Evolutionary conservation across 2,113 vertebrate genomes (phyloP).

Genomic region (Pleuronectes platessa): DNA sequence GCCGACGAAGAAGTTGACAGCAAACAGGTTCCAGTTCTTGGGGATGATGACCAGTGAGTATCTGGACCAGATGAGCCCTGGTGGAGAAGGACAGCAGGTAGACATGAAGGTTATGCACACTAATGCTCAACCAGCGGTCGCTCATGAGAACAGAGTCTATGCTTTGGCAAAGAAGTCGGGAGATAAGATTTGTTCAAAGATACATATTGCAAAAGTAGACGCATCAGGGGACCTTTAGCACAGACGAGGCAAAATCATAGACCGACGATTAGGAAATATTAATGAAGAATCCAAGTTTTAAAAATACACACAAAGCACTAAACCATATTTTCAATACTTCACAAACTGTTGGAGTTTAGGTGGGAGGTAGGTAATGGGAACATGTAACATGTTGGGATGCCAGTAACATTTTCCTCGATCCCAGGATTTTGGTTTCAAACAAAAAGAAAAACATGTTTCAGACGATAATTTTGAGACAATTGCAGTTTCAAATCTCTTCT

Average conservation of each 20-base stretch:
- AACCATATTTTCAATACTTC: no score
- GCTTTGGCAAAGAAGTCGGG: constrained; percentile 27
- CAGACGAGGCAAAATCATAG: constrained; percentile 9
- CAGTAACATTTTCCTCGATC: no score
- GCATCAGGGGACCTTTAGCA: constrained; percentile 43
- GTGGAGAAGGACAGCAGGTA: background rate
- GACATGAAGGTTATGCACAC: constrained; percentile 30
- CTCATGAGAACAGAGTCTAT: constrained; percentile 39
- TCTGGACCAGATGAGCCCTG: constrained; percentile 97
- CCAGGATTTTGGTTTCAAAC: no score
- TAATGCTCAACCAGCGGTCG: background rate
- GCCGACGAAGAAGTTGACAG: constrained; percentile 97
- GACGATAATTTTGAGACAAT: background rate
- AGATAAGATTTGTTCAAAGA: constrained; percentile 65
- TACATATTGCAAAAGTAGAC: constrained; percentile 32
- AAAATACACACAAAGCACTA: background rate
- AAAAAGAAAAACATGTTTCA: background rate
- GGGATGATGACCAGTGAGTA: constrained; percentile 99
- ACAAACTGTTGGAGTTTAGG: background rate
- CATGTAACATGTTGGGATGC: no score
- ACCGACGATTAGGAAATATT: background rate
- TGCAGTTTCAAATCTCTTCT: background rate
- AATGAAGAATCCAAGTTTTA: background rate
- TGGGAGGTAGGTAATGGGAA: background rate
- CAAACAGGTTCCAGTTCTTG: constrained; percentile 98